Base-by-base conservation (phyloP, 2,888 invertebrate species). In the Drosophila kanekoi region DNA sequence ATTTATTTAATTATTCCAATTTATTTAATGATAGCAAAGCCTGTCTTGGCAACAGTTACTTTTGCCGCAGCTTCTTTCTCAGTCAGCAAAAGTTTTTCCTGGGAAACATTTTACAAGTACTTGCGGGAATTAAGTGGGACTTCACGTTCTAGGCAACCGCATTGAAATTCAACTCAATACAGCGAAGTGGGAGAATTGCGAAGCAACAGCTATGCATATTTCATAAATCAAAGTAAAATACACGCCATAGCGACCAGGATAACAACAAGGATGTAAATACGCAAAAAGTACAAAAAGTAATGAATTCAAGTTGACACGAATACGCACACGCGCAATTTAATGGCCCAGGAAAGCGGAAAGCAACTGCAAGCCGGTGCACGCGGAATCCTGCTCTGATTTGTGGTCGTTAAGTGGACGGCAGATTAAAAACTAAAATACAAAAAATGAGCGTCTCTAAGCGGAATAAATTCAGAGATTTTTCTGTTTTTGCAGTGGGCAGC, bases 211-310 rank as follows among this genome's bases (percentile, higher is more conserved):
- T 64, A 66, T 85, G 67, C 64, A 82, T 77, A 72, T 71, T 81
- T 75, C 66, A 82, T 81, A 72, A 75, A 53, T 69, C 61, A 64
- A 72, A 79, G 70, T 71, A 60, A 77, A 82, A 77, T 65, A 48
- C 59, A 54, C 57, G 54, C 49, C 43, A 28, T 28, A 8, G 28
- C 28, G 28, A 28, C 28, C 8, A 61, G 40, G 51, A 51, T 54
- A 53, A 53, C 49, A 58, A 37, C 44, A 63, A 63, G 28, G 43
- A 41, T 33, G 5, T 28, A 43, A 45, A 51, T 44, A 72, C 74
- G 66, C 49, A 58, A 64, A 16, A 10, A 41, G 33, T 20, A 14
- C 23, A 20, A 43, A 53, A 20, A 5, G 41, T 28, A 28, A 28
- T 28, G 14, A 18, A 33, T 49, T 10, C 14, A 28, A 49, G 45